Conservation (phyloP, 2,113 vertebrate species). For the Rana temporaria region DNA sequence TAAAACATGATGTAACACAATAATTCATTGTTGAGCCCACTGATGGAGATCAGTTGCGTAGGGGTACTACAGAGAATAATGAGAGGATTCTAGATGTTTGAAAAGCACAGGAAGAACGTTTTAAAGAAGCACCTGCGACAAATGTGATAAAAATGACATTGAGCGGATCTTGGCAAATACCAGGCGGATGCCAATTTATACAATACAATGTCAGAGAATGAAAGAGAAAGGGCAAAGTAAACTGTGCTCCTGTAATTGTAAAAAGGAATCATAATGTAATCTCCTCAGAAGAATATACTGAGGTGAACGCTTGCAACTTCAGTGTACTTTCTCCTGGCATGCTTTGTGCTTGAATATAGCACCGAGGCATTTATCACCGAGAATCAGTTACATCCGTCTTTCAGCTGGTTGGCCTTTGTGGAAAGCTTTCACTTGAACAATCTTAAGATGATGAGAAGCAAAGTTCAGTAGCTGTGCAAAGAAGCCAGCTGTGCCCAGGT, state of each 20-base stretch:
- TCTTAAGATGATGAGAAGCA: slow-evolving; percentile 10
- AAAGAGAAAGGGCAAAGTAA: slow-evolving; percentile 32
- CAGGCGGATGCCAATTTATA: slow-evolving; percentile 1
- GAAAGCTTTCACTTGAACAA: slow-evolving; percentile 40
- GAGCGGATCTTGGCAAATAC: slow-evolving; percentile 1
- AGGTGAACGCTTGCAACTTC: slow-evolving; percentile 16
- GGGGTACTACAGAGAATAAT: slow-evolving; percentile 5
- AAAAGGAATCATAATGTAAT: slow-evolving; percentile 36
- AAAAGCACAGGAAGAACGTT: slow-evolving; percentile 6
- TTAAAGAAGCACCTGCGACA: slow-evolving; percentile 33
- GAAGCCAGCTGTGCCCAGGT: slow-evolving; percentile 36
- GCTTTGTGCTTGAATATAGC: slow-evolving; percentile 28
- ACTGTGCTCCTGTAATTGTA: slow-evolving; percentile 4
- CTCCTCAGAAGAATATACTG: slow-evolving; percentile 9
- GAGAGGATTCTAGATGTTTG: background rate
- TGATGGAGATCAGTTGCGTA: background rate
- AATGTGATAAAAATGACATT: slow-evolving; percentile 21
- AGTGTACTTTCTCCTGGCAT: slow-evolving; percentile 4
- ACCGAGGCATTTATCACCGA: slow-evolving; percentile 25
- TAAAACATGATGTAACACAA: slow-evolving; percentile 38
- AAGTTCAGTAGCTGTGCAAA: slow-evolving; percentile 42
- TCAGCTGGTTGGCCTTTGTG: slow-evolving; percentile 15
- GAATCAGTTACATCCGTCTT: slow-evolving; percentile 22
- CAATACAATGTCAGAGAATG: slow-evolving; percentile 29
- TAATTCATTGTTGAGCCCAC: slow-evolving; percentile 26